Conservation (phyloP, 2,113 vertebrate genomes). For the Martes martes region DNA sequence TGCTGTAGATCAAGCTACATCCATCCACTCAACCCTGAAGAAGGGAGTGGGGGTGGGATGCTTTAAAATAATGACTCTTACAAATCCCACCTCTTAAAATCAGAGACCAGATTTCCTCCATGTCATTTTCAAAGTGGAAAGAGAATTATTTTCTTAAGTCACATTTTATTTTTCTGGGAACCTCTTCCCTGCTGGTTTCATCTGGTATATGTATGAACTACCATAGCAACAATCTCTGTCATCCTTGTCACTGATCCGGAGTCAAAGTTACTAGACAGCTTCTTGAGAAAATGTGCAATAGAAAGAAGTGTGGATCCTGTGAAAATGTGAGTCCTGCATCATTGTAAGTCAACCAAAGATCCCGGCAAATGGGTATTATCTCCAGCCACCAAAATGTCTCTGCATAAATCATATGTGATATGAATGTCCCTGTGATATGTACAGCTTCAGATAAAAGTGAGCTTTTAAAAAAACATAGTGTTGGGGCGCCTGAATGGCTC, state of each 20-base stretch:
- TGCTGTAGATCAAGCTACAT: background rate
- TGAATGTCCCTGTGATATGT: background rate
- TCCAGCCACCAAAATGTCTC: background rate
- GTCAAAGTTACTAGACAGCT: slow-evolving; percentile 3
- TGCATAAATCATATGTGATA: background rate
- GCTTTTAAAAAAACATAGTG: background rate
- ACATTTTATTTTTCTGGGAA: slow-evolving; percentile 32
- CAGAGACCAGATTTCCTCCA: slow-evolving; percentile 17
- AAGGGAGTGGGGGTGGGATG: background rate
- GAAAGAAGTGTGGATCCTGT: background rate
- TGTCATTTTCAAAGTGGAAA: slow-evolving; percentile 37
- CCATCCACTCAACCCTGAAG: background rate
- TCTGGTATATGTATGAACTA: slow-evolving; percentile 35
- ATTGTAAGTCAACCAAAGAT: background rate
- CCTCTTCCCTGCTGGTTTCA: background rate
- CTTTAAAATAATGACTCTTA: background rate
- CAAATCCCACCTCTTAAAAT: slow-evolving; percentile 32
- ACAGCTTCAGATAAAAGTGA: background rate
- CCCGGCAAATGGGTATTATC: background rate
- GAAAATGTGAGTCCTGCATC: background rate
- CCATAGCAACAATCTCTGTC: slow-evolving; percentile 36
- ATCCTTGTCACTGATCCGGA: slow-evolving; percentile 31
- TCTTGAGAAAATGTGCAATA: slow-evolving; percentile 39
- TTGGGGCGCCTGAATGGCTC: background rate
- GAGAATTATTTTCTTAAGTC: slow-evolving; percentile 52